Evolutionary conservation across 2,797 vertebrate genomes (phyloP).

Genomic region (Microtus obscurus): DNA sequence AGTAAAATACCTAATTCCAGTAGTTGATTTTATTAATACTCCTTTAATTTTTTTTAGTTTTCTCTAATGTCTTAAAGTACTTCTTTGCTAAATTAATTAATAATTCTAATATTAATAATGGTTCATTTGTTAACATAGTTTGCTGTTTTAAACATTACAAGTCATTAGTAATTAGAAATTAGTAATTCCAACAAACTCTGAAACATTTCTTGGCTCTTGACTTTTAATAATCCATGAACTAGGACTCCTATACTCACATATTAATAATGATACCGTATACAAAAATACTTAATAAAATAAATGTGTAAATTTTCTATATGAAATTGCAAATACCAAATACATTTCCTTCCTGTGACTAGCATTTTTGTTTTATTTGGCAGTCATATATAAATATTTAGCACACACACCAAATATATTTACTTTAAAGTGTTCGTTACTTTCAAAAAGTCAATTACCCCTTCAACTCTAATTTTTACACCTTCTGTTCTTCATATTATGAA

Average conservation of each 20-base stretch:
- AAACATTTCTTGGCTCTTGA: slow-evolving; percentile 51
- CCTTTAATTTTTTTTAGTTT: background rate
- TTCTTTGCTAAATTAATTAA: slow-evolving; percentile 37
- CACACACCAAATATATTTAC: background rate
- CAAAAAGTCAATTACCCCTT: background rate
- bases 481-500: background rate
- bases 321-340: background rate
- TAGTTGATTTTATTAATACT: background rate
- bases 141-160: background rate
- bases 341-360: background rate
- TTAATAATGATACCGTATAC: background rate
- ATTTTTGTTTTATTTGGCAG: background rate
- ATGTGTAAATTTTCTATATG: background rate
- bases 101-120: slow-evolving; percentile 9
- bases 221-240: slow-evolving; percentile 27
- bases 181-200: slow-evolving; percentile 50
- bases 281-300: background rate
- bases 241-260: background rate
- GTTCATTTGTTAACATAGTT: background rate
- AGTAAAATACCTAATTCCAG: background rate
- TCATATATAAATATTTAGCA: background rate
- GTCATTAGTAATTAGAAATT: background rate
- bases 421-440: background rate
- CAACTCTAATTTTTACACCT: background rate
- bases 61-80: background rate